Percentiles rank a stretch among this genome's conserved stretches.
Conservation (phyloP, 2,113 vertebrate species). For the Neotragus pygmaeus region DNA sequence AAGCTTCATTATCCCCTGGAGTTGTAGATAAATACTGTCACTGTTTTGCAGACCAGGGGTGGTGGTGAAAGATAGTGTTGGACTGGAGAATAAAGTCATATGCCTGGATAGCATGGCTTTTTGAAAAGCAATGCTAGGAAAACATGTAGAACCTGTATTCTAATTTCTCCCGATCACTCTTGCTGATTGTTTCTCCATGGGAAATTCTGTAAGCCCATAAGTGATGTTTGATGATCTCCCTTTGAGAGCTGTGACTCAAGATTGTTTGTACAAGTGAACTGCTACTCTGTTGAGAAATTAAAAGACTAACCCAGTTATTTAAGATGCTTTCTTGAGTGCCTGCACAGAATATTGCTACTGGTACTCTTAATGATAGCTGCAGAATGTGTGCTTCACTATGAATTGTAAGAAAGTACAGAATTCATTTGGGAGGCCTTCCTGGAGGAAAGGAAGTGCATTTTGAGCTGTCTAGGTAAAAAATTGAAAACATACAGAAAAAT, state of each 20-base stretch:
- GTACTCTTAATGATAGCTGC: neutral
- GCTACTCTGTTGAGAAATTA: neutral
- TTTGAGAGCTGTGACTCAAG: conserved; percentile 14
- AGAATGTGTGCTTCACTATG: neutral
- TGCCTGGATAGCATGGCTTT: neutral
- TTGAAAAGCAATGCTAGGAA: neutral
- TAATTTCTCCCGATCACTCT: neutral
- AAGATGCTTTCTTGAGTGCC: neutral
- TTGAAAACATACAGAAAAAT: conserved; percentile 20
- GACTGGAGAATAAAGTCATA: neutral
- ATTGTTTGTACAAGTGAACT: conserved; percentile 4
- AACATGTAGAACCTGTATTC: neutral
- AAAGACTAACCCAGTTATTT: conserved; percentile 23
- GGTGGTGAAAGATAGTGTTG: neutral
- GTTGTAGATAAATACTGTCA: neutral
- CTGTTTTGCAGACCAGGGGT: neutral
- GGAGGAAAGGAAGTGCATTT: neutral
- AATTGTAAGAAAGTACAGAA: neutral
- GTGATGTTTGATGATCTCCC: neutral
- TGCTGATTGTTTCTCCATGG: neutral
- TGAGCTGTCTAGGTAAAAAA: neutral
- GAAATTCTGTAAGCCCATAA: neutral
- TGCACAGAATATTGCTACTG: neutral
- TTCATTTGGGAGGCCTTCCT: neutral
- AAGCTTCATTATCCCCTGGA: conserved; percentile 9